A percentile compares a stretch with the other conserved stretches of the same genome.
These are phyloP conservation scores for Formica selysi DNA, from an alignment of 1,140 invertebrate species.

Conservation along the genomic window DNA sequence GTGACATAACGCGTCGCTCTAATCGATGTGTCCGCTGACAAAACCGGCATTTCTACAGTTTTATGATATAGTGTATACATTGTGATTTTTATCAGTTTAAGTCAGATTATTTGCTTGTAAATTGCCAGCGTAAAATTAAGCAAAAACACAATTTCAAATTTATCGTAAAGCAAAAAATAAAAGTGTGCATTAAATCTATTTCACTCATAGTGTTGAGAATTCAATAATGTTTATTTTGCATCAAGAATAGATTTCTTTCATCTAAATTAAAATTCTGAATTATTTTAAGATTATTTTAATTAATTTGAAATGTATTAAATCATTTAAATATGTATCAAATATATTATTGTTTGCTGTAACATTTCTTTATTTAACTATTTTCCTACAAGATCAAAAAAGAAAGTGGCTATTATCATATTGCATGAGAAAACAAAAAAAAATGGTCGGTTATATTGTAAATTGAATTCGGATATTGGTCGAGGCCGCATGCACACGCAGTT, in stretches of 20 bases:
- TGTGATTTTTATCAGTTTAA: background rate
- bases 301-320: too few species aligned
- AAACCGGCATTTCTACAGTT: background rate
- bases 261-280: too few species aligned
- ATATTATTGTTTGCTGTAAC: too few species aligned
- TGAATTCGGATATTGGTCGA: slow-evolving; percentile 60
- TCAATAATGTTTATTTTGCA: too few species aligned
- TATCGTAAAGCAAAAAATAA: background rate
- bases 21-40: slow-evolving; percentile 2
- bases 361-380: slow-evolving; percentile 7
- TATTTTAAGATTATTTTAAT: too few species aligned
- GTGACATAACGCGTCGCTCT: slow-evolving; percentile 16
- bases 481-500: slow-evolving; percentile 54
- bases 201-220: background rate
- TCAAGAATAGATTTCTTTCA: too few species aligned
- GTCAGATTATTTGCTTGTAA: background rate
- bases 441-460: slow-evolving; percentile 33
- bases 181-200: slow-evolving; percentile 26
- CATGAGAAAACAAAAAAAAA: slow-evolving; percentile 39
- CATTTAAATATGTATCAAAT: too few species aligned
- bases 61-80: too few species aligned
- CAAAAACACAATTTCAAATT: background rate
- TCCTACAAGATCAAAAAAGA: background rate
- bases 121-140: background rate
- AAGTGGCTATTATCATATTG: slow-evolving; percentile 21